Evolutionary conservation across 2,797 vertebrate genomes (phyloP).

Genomic region (Sciurus vulgaris): DNA sequence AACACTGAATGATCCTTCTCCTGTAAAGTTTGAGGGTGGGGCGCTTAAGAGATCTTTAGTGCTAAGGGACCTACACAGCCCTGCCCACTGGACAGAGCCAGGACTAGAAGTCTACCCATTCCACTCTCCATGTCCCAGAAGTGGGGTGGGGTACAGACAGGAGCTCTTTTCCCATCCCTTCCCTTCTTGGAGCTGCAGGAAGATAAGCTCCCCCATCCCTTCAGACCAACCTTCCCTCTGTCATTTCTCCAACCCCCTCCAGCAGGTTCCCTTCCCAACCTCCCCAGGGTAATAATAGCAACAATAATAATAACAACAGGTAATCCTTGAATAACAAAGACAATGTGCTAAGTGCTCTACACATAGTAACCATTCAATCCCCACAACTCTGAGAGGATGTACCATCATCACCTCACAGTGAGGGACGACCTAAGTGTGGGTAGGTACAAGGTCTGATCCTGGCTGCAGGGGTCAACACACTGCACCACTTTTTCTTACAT

Average conservation of each 20-base stretch:
- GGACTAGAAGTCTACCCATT: background rate
- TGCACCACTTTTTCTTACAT: background rate
- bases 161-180: background rate
- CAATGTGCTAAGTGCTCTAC: slow-evolving; percentile 32
- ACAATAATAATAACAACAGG: slow-evolving; percentile 11
- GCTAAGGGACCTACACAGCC: background rate
- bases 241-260: background rate
- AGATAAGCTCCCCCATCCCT: background rate
- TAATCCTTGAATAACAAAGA: slow-evolving; percentile 39
- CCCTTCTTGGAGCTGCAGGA: background rate
- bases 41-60: background rate
- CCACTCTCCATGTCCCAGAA: background rate
- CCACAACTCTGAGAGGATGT: background rate
- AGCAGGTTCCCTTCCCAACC: background rate
- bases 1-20: background rate
- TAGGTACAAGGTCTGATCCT: background rate
- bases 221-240: background rate
- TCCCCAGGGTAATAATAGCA: slow-evolving; percentile 22
- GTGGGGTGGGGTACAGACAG: background rate
- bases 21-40: background rate
- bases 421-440: background rate
- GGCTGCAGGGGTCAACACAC: no score
- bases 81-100: background rate
- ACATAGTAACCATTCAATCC: background rate
- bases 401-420: background rate